phyloP scores from a whole-genome alignment of 1,140 invertebrate genomes.

The Xylocopa sonorina region DNA sequence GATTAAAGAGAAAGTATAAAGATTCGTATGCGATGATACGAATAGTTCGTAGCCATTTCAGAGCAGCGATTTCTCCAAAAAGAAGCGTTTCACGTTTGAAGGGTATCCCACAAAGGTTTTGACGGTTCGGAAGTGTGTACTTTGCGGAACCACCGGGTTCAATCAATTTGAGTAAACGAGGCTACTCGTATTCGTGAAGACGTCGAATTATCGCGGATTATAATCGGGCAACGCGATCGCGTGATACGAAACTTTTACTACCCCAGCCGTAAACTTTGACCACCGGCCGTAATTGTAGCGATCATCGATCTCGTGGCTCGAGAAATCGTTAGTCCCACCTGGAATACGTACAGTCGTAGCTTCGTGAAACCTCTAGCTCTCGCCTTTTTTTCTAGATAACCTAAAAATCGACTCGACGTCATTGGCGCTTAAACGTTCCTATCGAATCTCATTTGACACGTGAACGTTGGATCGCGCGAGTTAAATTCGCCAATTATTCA shows the following conservation, averaged over 20 bases:
- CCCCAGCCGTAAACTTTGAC: constrained; percentile 59
- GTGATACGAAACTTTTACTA: constrained; percentile 64
- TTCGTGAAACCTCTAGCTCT: constrained; percentile 1
- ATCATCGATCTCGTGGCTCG: constrained; percentile 53
- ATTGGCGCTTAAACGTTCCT: too few species aligned
- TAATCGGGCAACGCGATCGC: constrained; percentile 52
- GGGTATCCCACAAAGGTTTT: not conserved
- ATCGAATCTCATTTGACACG: too few species aligned
- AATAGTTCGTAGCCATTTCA: not conserved
- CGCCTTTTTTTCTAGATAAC: not conserved
- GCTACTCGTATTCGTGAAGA: constrained; percentile 51
- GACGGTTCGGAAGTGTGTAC: not conserved
- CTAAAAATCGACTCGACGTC: too few species aligned
- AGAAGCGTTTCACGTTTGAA: not conserved
- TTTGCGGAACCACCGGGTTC: constrained; percentile 16
- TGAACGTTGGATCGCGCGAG: too few species aligned
- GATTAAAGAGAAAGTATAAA: too few species aligned
- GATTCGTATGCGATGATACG: too few species aligned
- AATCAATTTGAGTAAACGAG: constrained; percentile 41
- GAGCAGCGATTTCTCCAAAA: fast-evolving
- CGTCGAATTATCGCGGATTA: constrained; percentile 62
- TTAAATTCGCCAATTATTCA: too few species aligned
- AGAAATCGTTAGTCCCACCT: constrained; percentile 44
- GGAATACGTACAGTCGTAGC: constrained; percentile 34
- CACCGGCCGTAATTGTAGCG: constrained; percentile 52